Conservation (phyloP, 2,797 vertebrate species). For the Platyrinchus mystaceus region DNA sequence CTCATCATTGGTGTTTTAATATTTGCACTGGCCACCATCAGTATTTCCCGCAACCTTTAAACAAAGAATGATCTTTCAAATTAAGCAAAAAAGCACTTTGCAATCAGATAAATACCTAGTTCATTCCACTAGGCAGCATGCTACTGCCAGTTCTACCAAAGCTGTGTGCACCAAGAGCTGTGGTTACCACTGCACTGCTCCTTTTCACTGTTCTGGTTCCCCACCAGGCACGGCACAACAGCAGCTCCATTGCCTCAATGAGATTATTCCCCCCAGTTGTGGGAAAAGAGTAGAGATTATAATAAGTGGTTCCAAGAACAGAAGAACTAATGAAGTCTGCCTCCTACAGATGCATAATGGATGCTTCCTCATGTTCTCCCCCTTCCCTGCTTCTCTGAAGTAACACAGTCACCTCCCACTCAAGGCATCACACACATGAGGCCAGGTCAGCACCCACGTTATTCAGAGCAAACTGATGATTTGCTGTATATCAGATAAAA, state of each 20-base stretch:
- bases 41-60: conserved; percentile 90
- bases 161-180: not conserved
- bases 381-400: not conserved
- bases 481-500: not conserved
- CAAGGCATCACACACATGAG: not conserved
- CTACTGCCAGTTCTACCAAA: not conserved
- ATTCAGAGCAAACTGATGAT: not conserved
- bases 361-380: not conserved
- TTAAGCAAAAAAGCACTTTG: not conserved
- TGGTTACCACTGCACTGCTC: not conserved
- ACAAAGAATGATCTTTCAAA: not conserved
- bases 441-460: not conserved
- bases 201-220: not conserved
- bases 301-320: not conserved
- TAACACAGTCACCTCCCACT: not conserved
- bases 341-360: not conserved
- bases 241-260: not conserved
- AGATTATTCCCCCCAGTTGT: not conserved
- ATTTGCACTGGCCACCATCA: conserved; percentile 89
- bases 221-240: not conserved
- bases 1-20: conserved; percentile 98
- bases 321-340: not conserved
- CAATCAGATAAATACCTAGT: not conserved
- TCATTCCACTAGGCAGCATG: not conserved
- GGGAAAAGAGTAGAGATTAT: not conserved